A percentile compares a stretch with the other conserved stretches of the same genome.
phyloP scores from a whole-genome alignment of 1,140 invertebrate species.

The Plectrocnemia conspersa region DNA sequence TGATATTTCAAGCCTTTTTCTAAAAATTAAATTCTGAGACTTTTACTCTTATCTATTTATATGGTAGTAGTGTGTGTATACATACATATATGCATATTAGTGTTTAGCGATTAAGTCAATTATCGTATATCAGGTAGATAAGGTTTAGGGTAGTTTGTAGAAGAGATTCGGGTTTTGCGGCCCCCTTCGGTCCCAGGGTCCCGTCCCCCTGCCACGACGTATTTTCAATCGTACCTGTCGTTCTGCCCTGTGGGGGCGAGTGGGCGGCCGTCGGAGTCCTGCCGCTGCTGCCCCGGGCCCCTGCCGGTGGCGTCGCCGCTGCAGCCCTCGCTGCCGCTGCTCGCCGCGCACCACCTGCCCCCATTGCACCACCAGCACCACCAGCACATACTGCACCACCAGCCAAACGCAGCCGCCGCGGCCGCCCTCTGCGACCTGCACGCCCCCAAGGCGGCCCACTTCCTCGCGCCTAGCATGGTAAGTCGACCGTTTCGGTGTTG shows the following conservation, averaged over 20 bases:
- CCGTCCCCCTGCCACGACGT: constrained; percentile 30
- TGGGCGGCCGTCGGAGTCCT: constrained; percentile 14
- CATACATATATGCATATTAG: no score
- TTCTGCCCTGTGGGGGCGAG: constrained; percentile 34
- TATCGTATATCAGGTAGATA: no score
- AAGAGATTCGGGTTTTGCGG: background rate
- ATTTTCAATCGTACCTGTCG: constrained; percentile 36
- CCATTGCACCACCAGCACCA: constrained; percentile 45
- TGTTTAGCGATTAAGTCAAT: background rate
- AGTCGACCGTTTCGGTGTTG: constrained; percentile 37
- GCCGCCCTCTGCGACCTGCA: constrained; percentile 37
- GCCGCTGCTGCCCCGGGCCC: constrained; percentile 18
- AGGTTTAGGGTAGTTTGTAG: background rate
- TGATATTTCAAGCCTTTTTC: constrained; percentile 21
- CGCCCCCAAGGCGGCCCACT: constrained; percentile 51
- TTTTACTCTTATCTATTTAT: constrained; percentile 7
- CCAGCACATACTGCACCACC: constrained; percentile 44
- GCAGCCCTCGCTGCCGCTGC: constrained; percentile 21
- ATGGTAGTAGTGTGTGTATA: no score
- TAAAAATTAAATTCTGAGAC: background rate
- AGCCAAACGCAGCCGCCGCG: constrained; percentile 35
- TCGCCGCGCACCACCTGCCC: constrained; percentile 21
- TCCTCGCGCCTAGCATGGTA: constrained; percentile 50
- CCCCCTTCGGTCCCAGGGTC: constrained; percentile 10
- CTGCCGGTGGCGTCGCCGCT: constrained; percentile 14